Base-by-base conservation (phyloP, 2,113 vertebrate species). In the Dicaeum eximium region DNA sequence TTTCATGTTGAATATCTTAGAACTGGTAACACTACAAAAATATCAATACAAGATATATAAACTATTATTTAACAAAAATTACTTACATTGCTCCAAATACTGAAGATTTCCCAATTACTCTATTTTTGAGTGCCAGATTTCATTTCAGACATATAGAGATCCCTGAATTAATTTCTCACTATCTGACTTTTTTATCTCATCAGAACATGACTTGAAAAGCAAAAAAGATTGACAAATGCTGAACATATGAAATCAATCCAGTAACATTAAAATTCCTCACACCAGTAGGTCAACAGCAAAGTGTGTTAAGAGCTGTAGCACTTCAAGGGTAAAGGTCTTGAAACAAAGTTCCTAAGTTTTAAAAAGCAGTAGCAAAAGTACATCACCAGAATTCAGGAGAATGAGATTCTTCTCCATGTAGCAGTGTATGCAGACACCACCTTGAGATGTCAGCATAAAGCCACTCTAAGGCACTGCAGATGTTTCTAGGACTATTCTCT, bases 341-440 rank as follows among this genome's bases (percentile, higher is more conserved):
- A 88, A 80, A 80, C 35, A 35, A 83, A 92, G 45, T 50, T 72
- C 2, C 0, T 37, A 70, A 64, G 25, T 74, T 86, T 38, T n/a
- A 91, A 88, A 54, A 61, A 62, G 33, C 9, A 77, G 50, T 7
- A 57, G 33, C 27, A 70, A 61, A 90, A 82, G 44, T 30, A 38
- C 25, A 51, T 13, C 22, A 58, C 10, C 50, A 90, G 65, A 56
- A 66, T 25, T 22, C 4, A 37, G 21, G 30, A 92, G 1, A n/a
- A n/a, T 3, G 9, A 58, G 13, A 53, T 12, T 42, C 17, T 48
- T 61, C 62, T 28, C 28, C 4, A 7, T 7, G 35, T 24, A 60
- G 45, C 35, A 84, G 31, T 1, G 0, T 8, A 35, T 0, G 1
- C 28, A 50, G 4, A 28, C 4, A 22, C 6, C 31, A 57, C 45